These are phyloP conservation scores for Phengaris arion DNA, from an alignment of 2,888 invertebrate species.

Conservation along the genomic window DNA sequence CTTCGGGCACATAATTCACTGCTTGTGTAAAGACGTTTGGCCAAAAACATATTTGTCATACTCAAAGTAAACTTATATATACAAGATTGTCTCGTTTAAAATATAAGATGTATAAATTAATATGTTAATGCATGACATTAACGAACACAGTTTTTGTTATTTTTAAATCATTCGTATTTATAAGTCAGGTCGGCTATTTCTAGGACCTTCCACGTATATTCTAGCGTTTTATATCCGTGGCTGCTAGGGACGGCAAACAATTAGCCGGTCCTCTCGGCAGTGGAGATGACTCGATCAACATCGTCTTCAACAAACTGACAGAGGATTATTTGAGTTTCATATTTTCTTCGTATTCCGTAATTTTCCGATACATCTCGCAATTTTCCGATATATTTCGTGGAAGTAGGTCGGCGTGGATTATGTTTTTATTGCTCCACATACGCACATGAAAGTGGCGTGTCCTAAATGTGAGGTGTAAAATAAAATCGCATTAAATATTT, in stretches of 20 bases:
- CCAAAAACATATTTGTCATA: too few species aligned
- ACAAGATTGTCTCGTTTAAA: too few species aligned
- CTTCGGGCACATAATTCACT: too few species aligned
- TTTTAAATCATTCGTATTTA: too few species aligned
- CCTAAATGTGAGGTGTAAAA: conserved; percentile 7
- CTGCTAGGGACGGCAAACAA: conserved; percentile 46
- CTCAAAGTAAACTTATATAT: too few species aligned
- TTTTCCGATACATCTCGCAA: conserved; percentile 36
- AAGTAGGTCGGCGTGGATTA: conserved; percentile 24
- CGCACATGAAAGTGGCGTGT: conserved; percentile 18
- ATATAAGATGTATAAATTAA: too few species aligned
- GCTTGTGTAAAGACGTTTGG: too few species aligned
- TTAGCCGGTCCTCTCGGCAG: conserved; percentile 43
- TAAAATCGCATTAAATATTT: conserved; percentile 19
- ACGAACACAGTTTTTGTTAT: too few species aligned
- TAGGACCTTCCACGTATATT: background rate
- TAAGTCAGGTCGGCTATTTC: too few species aligned
- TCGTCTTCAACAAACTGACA: conserved; percentile 46
- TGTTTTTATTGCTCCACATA: conserved; percentile 14
- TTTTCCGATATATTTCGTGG: conserved; percentile 8
- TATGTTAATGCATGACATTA: too few species aligned
- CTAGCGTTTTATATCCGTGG: conserved; percentile 27
- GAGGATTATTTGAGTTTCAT: conserved; percentile 42
- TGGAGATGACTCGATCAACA: conserved; percentile 51
- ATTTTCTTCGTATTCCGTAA: conserved; percentile 39